Evolutionary conservation across 2,797 vertebrate genomes (phyloP), one percentile per base, ranked within the genome.

Genomic region (Cirrhinus mrigala): DNA sequence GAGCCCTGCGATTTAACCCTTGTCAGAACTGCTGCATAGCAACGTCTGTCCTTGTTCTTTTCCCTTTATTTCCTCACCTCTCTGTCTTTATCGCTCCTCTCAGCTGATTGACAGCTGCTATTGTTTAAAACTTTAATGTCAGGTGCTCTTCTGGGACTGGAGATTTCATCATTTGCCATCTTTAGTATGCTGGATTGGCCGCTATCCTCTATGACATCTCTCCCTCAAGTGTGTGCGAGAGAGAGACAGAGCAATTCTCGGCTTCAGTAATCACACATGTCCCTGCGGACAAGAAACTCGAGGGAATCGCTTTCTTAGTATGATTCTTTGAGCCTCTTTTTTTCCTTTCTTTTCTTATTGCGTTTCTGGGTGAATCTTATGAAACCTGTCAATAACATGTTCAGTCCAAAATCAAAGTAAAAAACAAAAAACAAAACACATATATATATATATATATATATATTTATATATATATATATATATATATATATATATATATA

Each of bases 101-200:
- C n/a, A 54, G 0, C 29, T 94, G 94, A 95, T 91, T 95, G 94
- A 94, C 94, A 94, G 94, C 87, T 88, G 81, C 86, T 66, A 88
- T 90, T 91, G 93, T 94, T 93, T 90, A 91, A 93, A 91, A 92
- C 92, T 89, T 91, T 95, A 94, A 94, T 94, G 92, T 92, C 94
- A 90, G 92, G 60, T 90, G 91, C 92, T 94, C 95, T 92, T 91
- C 90, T 87, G 27, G 15, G 90, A 93, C 92, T 93, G 87, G 91
- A 94, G 94, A 95, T 95, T 94, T 93, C 93, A 94, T 95, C 94
- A 87, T 91, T 92, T 89, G 46, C 87, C 82, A 91, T 92, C 92
- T 94, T 94, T 93, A 94, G 93, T 93, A 93, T 93, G 92, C 93
- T 86, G 89, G 69, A 88, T 88, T 48, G 89, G 91, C 92, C 94